Conservation (phyloP, 1,140 invertebrate species). For the Eumeta japonica region DNA sequence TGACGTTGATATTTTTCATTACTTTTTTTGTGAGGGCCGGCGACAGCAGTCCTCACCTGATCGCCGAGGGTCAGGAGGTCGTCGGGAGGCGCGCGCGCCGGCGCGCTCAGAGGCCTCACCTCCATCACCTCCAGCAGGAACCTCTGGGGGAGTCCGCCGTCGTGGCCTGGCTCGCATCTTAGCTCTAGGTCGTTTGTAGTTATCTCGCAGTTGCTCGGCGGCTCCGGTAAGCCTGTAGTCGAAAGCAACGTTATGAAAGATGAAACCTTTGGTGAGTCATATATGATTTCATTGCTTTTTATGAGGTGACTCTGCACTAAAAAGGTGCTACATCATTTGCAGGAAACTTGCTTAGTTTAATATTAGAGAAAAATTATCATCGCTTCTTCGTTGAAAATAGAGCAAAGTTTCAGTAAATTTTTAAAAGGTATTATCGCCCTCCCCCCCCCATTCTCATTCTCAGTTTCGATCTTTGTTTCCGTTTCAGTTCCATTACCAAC, state of each 20-base stretch:
- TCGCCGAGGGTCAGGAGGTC: slow-evolving; percentile 61
- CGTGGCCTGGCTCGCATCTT: slow-evolving; percentile 73
- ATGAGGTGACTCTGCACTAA: neutral
- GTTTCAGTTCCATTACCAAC: no score
- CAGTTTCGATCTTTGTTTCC: no score
- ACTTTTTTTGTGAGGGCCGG: no score
- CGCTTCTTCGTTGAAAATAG: no score
- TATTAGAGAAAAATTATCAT: neutral
- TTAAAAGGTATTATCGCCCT: no score
- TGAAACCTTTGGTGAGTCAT: neutral
- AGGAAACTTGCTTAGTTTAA: neutral
- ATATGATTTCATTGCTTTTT: neutral
- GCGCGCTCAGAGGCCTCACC: slow-evolving; percentile 56
- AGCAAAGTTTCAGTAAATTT: no score
- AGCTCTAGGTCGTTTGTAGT: slow-evolving; percentile 70
- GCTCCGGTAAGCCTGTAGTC: slow-evolving; percentile 65
- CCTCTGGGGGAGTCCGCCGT: slow-evolving; percentile 78
- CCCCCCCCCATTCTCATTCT: no score
- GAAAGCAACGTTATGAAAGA: no score
- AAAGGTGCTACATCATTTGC: neutral
- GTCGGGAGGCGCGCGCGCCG: slow-evolving; percentile 19
- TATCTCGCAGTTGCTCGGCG: slow-evolving; percentile 68
- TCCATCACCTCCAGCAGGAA: slow-evolving; percentile 80
- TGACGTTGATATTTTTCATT: no score
- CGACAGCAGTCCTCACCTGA: no score